phyloP scores from a whole-genome alignment of 1,140 invertebrate genomes.

The Camponotus pennsylvanicus region DNA sequence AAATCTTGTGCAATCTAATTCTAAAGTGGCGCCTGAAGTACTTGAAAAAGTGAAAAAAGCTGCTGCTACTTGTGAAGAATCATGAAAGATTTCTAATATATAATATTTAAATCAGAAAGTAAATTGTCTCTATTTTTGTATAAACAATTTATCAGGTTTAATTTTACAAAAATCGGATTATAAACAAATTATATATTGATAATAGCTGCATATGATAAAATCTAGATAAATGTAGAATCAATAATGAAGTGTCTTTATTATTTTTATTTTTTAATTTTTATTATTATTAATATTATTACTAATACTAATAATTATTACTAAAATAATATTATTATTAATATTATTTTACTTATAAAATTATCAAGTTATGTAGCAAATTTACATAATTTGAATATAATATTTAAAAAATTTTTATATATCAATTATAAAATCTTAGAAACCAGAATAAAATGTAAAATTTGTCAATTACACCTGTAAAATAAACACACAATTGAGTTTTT shows the following conservation, averaged over 20 bases:
- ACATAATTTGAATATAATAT: neutral
- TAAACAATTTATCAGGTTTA: neutral
- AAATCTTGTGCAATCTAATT: neutral
- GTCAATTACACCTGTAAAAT: neutral
- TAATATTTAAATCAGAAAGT: neutral
- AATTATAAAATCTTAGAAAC: neutral
- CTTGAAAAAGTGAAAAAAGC: neutral
- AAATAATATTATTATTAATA: too few relatives aligned
- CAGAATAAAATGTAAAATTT: neutral
- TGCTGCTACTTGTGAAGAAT: neutral
- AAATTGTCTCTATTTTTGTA: neutral
- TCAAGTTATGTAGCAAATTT: too few relatives aligned
- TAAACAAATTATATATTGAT: too few relatives aligned
- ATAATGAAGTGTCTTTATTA: neutral
- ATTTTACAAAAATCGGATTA: too few relatives aligned
- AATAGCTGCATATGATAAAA: too few relatives aligned
- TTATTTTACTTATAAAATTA: too few relatives aligned
- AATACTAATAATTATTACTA: too few relatives aligned
- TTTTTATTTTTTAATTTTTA: neutral
- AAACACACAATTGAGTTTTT: neutral
- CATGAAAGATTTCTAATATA: neutral
- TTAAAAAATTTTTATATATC: neutral
- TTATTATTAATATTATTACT: too few relatives aligned
- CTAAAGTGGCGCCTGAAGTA: neutral
- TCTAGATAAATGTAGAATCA: neutral